phyloP scores from a whole-genome alignment of 2,113 vertebrate species.

The Myotis brandtii region DNA sequence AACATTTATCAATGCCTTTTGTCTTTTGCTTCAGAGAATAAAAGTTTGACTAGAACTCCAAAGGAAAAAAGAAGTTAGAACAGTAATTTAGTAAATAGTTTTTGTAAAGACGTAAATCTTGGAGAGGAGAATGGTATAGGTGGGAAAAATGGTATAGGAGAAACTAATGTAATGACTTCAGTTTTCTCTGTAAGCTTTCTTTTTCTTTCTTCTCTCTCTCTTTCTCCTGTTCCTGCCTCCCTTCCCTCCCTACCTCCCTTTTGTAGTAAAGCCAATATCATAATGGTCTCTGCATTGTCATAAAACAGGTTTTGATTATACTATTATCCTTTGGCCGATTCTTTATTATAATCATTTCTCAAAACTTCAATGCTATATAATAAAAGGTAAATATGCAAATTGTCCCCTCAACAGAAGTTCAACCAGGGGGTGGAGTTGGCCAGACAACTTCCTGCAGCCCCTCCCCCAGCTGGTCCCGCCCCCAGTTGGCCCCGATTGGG shows the following conservation, averaged over 20 bases:
- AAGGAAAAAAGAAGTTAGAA: not conserved
- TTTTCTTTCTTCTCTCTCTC: accelerated
- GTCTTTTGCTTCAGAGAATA: constrained; percentile 44
- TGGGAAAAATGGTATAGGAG: not conserved
- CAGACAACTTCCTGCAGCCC: too few species aligned
- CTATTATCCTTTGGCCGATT: not conserved
- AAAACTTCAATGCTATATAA: not conserved
- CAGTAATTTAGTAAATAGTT: not conserved
- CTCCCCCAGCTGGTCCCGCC: too few species aligned
- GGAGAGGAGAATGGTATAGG: not conserved
- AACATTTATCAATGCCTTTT: not conserved
- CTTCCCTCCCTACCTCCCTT: not conserved
- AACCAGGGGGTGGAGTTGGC: too few species aligned
- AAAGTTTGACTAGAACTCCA: not conserved
- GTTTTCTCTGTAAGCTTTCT: not conserved
- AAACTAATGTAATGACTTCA: not conserved
- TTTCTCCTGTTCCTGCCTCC: accelerated
- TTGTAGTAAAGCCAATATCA: not conserved
- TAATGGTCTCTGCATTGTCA: too few species aligned
- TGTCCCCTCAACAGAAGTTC: too few species aligned
- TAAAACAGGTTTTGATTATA: not conserved
- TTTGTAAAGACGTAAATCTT: not conserved
- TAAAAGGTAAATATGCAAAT: too few species aligned
- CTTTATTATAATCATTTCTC: not conserved
- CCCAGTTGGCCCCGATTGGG: too few species aligned